A percentile compares a stretch with the other conserved stretches of the same genome.
Conservation (phyloP, 1,140 invertebrate species). For the Chrysomallon squamiferum region DNA sequence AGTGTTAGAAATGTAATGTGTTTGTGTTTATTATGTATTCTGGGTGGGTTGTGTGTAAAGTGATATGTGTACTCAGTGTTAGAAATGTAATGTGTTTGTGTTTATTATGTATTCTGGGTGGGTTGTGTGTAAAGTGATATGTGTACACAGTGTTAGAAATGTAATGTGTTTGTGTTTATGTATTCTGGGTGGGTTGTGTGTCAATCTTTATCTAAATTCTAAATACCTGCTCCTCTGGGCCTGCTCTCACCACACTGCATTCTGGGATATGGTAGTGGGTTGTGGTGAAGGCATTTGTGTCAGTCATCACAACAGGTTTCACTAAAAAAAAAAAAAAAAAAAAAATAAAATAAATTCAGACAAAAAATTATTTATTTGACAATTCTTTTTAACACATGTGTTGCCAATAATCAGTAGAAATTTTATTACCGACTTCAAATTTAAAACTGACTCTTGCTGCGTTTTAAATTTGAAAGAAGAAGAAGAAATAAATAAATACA, state of each 20-base stretch:
- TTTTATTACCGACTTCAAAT: not conserved
- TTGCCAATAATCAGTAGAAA: not conserved
- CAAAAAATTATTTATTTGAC: not conserved
- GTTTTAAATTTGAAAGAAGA: no score
- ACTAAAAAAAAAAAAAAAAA: not conserved
- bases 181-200: not conserved
- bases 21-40: not conserved
- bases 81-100: not conserved
- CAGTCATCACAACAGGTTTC: slow-evolving; percentile 46
- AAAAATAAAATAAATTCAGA: no score
- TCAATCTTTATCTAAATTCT: not conserved
- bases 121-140: not conserved
- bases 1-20: not conserved
- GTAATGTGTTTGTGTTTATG: not conserved
- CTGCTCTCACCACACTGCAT: slow-evolving; percentile 48
- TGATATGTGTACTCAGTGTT: not conserved
- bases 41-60: not conserved
- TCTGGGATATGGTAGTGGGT: slow-evolving; percentile 59
- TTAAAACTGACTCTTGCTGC: no score
- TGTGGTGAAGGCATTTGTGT: slow-evolving; percentile 54
- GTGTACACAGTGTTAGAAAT: not conserved
- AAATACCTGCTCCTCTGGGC: slow-evolving; percentile 30
- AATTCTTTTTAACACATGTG: not conserved
- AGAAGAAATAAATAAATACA: not conserved
- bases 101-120: not conserved